Evolutionary conservation across 2,888 invertebrate genomes (phyloP), one percentile per base, ranked within the genome.

Genomic region (Xanthia togata): DNA sequence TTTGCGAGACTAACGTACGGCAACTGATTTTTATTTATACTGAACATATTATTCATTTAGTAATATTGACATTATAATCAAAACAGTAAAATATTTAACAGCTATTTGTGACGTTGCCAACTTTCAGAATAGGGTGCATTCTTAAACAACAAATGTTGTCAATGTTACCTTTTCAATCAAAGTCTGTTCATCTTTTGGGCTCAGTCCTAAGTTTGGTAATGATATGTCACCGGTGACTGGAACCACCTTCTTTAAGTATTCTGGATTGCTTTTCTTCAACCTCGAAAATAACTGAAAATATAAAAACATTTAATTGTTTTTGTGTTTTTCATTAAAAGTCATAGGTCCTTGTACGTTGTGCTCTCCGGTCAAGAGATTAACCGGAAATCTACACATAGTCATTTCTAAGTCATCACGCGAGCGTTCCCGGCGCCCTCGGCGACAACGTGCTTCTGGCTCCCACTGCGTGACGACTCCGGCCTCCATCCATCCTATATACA

Each of bases 141-240:
- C 35, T 20, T 35, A 20, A 35, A 41, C 41, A 41, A 62, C 23
- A 63, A 41, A 63, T 17, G 14, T 31, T 4, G n/a, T 20, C 20
- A 47, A 55, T 41, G 1, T 63, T 47, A 91, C 92, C 83, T 91
- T 86, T 20, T 91, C 84, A 38, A 85, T 73, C 17, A 93, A 73
- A 6, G 77, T 78, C 41, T 88, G 55, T 62, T 89, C 82, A 93
- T 98, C 98, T 76, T 97, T 97, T 59, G 96, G 91, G 79, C 97
- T 97, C 83, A 98, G 97, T 38, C 98, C 98, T 73, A 98, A 94
- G 84, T 98, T 97, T 31, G 97, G 97, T 89, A 97, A 96, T 70
- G 98, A 97, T 82, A 98, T 97, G 93, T 98, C 98, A 64, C 98
- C 98, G 84, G 97, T 97, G 67, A 98, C 97, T n/a, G 98, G 97